Evolutionary conservation across 2,888 invertebrate genomes (phyloP).

Genomic region (Clistopyga incitator): DNA sequence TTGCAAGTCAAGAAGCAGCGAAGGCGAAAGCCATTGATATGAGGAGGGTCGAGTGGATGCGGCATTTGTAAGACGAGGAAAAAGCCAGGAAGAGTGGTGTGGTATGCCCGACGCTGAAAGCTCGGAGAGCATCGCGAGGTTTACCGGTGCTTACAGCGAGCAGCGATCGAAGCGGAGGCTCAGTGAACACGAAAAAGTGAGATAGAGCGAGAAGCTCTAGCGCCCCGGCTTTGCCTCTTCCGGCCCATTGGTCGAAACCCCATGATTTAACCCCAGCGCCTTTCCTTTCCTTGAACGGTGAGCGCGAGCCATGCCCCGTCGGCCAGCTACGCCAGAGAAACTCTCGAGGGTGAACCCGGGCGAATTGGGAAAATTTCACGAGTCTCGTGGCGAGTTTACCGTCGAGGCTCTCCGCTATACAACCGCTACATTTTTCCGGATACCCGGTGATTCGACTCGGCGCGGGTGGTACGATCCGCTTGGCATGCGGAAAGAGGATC

Average conservation of each 20-base stretch:
- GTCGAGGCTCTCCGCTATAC: background rate
- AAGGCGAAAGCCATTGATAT: slow-evolving; percentile 81
- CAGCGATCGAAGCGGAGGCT: slow-evolving; percentile 32
- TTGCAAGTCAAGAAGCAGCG: slow-evolving; percentile 58
- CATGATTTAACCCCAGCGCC: slow-evolving; percentile 81
- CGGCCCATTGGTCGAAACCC: slow-evolving; percentile 80
- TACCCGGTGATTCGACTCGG: slow-evolving; percentile 14
- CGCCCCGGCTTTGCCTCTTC: slow-evolving; percentile 72
- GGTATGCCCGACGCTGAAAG: slow-evolving; percentile 16
- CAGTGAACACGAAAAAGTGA: slow-evolving; percentile 23
- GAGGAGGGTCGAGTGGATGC: slow-evolving; percentile 82
- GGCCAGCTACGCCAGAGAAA: background rate
- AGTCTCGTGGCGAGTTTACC: slow-evolving; percentile 2
- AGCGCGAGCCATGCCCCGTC: background rate
- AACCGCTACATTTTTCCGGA: slow-evolving; percentile 61
- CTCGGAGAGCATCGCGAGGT: slow-evolving; percentile 26
- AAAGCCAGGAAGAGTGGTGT: slow-evolving; percentile 40
- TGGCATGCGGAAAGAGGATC: slow-evolving; percentile 33
- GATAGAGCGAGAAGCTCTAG: background rate
- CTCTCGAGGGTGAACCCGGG: slow-evolving; percentile 1
- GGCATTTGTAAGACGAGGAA: slow-evolving; percentile 67
- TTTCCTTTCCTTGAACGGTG: slow-evolving; percentile 73
- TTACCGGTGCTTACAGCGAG: slow-evolving; percentile 35
- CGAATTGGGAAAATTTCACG: slow-evolving; percentile 2
- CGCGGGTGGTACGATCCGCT: slow-evolving; percentile 16